Conservation (phyloP, 2,888 invertebrate species). For the Leptinotarsa haldemani region DNA sequence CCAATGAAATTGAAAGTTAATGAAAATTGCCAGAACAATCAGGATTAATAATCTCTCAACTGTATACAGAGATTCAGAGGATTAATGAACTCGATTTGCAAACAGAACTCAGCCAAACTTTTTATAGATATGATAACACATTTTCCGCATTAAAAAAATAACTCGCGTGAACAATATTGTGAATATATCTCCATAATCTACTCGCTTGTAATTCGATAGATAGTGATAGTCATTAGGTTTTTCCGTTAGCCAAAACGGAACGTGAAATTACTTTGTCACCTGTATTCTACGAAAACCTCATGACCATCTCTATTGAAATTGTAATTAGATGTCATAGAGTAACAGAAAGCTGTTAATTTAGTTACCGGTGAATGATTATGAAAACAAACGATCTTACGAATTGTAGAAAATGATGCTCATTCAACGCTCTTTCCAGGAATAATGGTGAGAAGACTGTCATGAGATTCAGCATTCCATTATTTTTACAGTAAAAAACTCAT, state of each 20-base stretch:
- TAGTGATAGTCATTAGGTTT: conserved; percentile 25
- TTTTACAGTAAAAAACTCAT: too few relatives aligned
- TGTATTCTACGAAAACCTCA: not conserved
- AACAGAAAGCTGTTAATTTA: conserved; percentile 9
- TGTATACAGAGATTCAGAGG: too few relatives aligned
- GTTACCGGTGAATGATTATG: not conserved
- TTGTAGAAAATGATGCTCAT: not conserved
- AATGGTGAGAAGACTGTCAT: not conserved
- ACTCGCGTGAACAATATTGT: not conserved
- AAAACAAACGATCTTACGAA: not conserved
- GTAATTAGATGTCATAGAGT: not conserved
- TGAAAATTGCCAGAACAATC: too few relatives aligned
- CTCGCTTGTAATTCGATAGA: not conserved
- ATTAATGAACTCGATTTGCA: not conserved
- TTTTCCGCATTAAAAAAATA: not conserved
- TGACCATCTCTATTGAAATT: not conserved
- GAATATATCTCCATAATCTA: conserved; percentile 7
- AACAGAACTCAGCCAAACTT: not conserved
- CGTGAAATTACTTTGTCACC: not conserved
- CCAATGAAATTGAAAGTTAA: too few relatives aligned
- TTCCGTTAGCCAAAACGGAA: conserved; percentile 1
- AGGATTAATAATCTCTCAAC: too few relatives aligned
- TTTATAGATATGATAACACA: not conserved
- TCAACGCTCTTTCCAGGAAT: not conserved
- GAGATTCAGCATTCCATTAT: not conserved